phyloP scores from a whole-genome alignment of 2,113 vertebrate genomes.

The Gambusia holbrooki region DNA sequence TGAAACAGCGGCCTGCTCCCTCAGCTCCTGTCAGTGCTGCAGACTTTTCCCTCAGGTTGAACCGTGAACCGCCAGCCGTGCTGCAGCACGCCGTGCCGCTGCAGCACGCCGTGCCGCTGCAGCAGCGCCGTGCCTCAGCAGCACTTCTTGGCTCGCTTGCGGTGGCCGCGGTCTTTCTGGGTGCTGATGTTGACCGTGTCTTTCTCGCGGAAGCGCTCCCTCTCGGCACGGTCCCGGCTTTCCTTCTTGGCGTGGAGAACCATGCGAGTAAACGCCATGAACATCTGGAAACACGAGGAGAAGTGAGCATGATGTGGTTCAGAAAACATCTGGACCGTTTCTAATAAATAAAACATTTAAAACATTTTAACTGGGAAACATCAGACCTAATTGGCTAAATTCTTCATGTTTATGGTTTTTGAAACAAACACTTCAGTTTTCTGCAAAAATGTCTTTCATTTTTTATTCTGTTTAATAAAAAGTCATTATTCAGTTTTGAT shows the following conservation, averaged over 20 bases:
- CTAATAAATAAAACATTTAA: too few species aligned
- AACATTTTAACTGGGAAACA: too few species aligned
- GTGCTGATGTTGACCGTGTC: slow-evolving; percentile 84
- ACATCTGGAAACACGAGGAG: slow-evolving; percentile 78
- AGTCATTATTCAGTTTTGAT: too few species aligned
- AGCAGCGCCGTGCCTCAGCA: slow-evolving; percentile 71
- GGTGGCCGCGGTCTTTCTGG: slow-evolving; percentile 79
- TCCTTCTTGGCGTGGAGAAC: slow-evolving; percentile 84
- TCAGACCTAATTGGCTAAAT: too few species aligned
- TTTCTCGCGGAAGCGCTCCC: slow-evolving; percentile 78
- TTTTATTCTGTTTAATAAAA: too few species aligned
- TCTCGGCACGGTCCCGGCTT: slow-evolving; percentile 77
- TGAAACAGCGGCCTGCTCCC: slow-evolving; percentile 34
- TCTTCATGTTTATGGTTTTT: too few species aligned
- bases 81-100: too few species aligned
- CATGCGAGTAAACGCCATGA: slow-evolving; percentile 85
- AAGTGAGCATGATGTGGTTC: not conserved
- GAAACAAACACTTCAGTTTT: too few species aligned
- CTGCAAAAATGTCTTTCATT: too few species aligned
- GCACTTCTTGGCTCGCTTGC: slow-evolving; percentile 84
- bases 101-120: too few species aligned
- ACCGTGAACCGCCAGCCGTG: not conserved
- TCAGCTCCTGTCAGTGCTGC: slow-evolving; percentile 46
- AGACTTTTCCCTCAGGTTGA: slow-evolving; percentile 8
- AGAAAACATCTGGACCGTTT: too few species aligned